A percentile compares a stretch with the other conserved stretches of the same genome.
Conservation (phyloP, 2,888 invertebrate species). For the Anarsia innoxiella region DNA sequence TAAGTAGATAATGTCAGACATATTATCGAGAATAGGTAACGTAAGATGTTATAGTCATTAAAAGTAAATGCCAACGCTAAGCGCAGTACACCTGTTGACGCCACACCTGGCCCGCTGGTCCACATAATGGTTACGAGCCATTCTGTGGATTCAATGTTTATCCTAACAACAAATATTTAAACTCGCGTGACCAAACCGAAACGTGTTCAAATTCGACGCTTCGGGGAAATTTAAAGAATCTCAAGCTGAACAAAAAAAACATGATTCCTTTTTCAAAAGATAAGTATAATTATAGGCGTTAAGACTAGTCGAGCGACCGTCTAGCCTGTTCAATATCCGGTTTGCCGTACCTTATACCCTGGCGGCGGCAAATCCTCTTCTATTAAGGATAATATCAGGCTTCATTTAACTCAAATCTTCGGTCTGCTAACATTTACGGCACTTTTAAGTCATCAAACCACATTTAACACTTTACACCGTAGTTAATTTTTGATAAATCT, state of each 20-base stretch:
- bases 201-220: slow-evolving; percentile 29
- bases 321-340: slow-evolving; percentile 61
- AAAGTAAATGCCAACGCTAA: slow-evolving; percentile 24
- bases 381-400: slow-evolving; percentile 32
- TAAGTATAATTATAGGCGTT: slow-evolving; percentile 38
- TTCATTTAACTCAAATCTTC: slow-evolving; percentile 42
- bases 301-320: slow-evolving; percentile 57
- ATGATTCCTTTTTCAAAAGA: slow-evolving; percentile 34
- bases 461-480: slow-evolving; percentile 52
- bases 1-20: no score
- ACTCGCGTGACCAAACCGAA: slow-evolving; percentile 40
- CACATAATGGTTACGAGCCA: slow-evolving; percentile 32
- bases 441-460: slow-evolving; percentile 46
- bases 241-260: slow-evolving; percentile 21
- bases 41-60: no score
- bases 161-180: slow-evolving; percentile 56
- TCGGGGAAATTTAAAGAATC: slow-evolving; percentile 23
- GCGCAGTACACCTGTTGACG: slow-evolving; percentile 55
- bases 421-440: slow-evolving; percentile 30
- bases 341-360: slow-evolving; percentile 66
- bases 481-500: slow-evolving; percentile 44
- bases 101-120: slow-evolving; percentile 48
- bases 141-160: slow-evolving; percentile 42
- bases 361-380: slow-evolving; percentile 57
- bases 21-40: no score